Evolutionary conservation across 2,113 vertebrate species (phyloP).

Genomic region (Halcyon malimbica): DNA sequence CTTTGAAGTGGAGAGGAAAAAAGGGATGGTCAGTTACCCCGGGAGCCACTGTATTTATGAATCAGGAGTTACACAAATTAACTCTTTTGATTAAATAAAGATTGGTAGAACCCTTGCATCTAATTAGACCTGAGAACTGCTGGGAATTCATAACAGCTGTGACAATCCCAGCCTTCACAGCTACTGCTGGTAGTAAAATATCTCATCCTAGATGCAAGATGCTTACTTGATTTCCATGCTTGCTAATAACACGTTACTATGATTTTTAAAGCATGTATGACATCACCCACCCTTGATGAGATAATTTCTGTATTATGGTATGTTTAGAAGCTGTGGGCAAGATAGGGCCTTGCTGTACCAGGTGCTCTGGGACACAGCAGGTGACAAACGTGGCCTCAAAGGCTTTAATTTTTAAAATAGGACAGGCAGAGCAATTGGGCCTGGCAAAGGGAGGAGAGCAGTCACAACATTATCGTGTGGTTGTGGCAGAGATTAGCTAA

Average conservation of each 20-base stretch:
- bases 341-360: neutral
- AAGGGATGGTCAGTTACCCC: neutral
- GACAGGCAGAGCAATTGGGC: neutral
- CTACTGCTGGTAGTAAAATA: neutral
- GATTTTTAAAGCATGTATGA: neutral
- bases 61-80: rapidly evolving
- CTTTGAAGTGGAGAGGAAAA: neutral
- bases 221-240: neutral
- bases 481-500: neutral
- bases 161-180: neutral
- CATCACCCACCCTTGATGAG: constrained; percentile 3
- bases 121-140: neutral
- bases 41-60: neutral
- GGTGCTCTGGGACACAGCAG: neutral
- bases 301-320: neutral
- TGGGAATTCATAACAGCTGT: neutral
- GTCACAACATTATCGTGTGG: neutral
- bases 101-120: neutral
- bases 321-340: neutral
- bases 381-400: neutral
- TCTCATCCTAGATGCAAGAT: neutral
- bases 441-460: neutral
- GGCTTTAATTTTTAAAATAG: constrained; percentile 1
- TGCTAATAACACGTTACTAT: neutral
- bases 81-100: neutral